Percentiles rank a stretch among this genome's conserved stretches.
Conservation (phyloP, 2,797 vertebrate genomes). For the Pseudochaenichthys georgianus region DNA sequence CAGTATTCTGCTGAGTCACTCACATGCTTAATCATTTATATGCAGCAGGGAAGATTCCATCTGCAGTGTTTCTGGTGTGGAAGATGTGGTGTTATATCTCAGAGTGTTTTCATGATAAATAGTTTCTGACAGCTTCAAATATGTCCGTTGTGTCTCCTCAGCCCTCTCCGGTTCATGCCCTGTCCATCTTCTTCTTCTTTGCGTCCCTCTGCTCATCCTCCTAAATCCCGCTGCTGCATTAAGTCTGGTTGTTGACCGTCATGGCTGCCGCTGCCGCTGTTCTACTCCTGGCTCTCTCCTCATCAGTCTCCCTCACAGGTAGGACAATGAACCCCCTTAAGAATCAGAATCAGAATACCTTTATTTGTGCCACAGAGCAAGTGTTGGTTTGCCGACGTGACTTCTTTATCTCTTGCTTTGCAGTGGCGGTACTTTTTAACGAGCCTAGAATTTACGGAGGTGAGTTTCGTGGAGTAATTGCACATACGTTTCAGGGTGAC, state of each 20-base stretch:
- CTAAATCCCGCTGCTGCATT: slow-evolving; percentile 4
- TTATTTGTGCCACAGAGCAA: too few relatives aligned
- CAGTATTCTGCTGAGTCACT: slow-evolving; percentile 71
- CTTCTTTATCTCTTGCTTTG: slow-evolving; percentile 8
- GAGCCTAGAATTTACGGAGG: slow-evolving; percentile 84
- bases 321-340: slow-evolving; percentile 13
- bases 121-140: neutral
- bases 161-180: slow-evolving; percentile 45
- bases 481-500: neutral
- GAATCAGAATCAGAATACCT: too few relatives aligned
- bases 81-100: too few relatives aligned
- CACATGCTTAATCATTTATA: slow-evolving; percentile 62
- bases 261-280: slow-evolving; percentile 71
- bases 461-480: slow-evolving; percentile 37
- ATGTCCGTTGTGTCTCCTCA: slow-evolving; percentile 18
- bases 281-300: slow-evolving; percentile 71
- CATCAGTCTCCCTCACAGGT: slow-evolving; percentile 76
- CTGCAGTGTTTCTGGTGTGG: too few relatives aligned
- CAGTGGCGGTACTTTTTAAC: slow-evolving; percentile 80
- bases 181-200: slow-evolving; percentile 2
- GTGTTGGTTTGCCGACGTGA: neutral
- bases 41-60: slow-evolving; percentile 1
- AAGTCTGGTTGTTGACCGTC: slow-evolving; percentile 25
- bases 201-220: slow-evolving; percentile 19
- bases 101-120: too few relatives aligned